Evolutionary conservation across 2,113 vertebrate species (phyloP).

Genomic region (Trichechus manatus): DNA sequence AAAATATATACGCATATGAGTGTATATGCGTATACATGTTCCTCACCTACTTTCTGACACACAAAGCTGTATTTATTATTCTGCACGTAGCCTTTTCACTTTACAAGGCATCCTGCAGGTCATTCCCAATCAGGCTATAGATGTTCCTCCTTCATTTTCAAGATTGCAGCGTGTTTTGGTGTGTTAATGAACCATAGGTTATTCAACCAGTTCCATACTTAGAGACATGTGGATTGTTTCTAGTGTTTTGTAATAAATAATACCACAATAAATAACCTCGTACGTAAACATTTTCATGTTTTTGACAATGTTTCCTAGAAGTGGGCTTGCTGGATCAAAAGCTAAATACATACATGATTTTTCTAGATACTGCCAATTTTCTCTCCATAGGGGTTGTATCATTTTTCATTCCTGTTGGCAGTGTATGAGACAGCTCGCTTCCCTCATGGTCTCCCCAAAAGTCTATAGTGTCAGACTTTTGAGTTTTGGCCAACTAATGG

Average conservation of each 20-base stretch:
- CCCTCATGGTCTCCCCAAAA: not conserved
- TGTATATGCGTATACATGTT: not conserved
- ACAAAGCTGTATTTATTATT: not conserved
- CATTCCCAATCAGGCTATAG: not conserved
- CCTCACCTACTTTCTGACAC: not conserved
- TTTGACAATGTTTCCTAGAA: not conserved
- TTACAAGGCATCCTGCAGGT: not conserved
- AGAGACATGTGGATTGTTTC: not conserved
- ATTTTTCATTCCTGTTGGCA: not conserved
- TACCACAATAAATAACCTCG: not conserved
- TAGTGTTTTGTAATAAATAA: not conserved
- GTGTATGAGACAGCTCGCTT: not conserved
- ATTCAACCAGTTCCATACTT: not conserved
- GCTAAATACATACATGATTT: not conserved
- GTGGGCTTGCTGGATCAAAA: not conserved
- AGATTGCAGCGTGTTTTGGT: not conserved
- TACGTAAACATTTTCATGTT: not conserved
- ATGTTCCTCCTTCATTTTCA: not conserved
- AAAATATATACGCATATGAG: not conserved
- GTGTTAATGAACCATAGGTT: not conserved
- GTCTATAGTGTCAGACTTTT: not conserved
- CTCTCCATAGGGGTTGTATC: not conserved
- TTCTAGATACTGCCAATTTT: not conserved
- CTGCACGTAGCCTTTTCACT: not conserved
- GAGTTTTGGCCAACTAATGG: fast-evolving